Base-by-base conservation (phyloP, 2,888 invertebrate genomes). In the Ethmia dodecea region DNA sequence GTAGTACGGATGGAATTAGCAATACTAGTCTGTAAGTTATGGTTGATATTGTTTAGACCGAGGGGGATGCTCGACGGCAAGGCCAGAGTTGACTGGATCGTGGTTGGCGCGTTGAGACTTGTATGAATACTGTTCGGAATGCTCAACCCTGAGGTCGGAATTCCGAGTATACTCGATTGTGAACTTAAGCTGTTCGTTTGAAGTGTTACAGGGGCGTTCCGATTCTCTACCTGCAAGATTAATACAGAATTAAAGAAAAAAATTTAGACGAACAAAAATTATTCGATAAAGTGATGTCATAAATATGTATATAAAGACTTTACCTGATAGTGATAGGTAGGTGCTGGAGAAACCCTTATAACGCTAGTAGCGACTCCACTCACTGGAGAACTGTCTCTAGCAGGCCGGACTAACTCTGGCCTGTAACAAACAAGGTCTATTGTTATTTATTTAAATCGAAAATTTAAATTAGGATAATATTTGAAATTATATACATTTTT, bases 301-400 rank as follows among this genome's bases (percentile, higher is more conserved):
- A n/a, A 25, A 12, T 12, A 5, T 24, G 5, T 14, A 10, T 27
- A 8, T 13, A 14, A 33, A n/a, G n/a, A n/a, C n/a, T n/a, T n/a
- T 67, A 86, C 86, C 76, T 81, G 86, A 41, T 84, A 83, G 38
- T 81, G 83, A 46, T 86, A 86, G 29, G 87, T 81, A 28, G 90
- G 89, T 45, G 90, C 92, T 8, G 94, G 94, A 1, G 95, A 95
- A 57, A 94, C 92, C 62, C 95, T 86, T 59, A 95, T 95, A 22
- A 95, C 95, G 76, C 94, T 94, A 15, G 94, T 93, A 28, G 91
- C 90, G 18, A 89, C 88, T 40, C 90, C 81, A 8, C 86, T 75
- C 13, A 86, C 88, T 27, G 87, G 86, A 40, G 69, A 81, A 63
- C 60, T 83, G 55, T 72, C 76, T 55, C 86, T 75, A 14, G 86